phyloP scores from a whole-genome alignment of 1,140 invertebrate species.

The Sarcophaga bullata region DNA sequence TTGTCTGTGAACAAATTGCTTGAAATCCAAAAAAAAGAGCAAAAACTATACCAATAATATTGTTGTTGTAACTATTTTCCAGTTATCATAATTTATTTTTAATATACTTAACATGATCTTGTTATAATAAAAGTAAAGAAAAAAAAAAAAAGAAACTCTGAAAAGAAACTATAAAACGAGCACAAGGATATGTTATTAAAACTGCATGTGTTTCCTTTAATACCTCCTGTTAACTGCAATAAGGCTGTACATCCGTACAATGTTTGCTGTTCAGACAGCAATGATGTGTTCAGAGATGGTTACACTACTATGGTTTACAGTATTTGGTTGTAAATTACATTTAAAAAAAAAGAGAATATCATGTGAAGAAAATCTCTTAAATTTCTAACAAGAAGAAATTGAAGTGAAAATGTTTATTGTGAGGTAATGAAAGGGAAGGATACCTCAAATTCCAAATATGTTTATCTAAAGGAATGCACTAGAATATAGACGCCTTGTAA shows the following conservation, averaged over 20 bases:
- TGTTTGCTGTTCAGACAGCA: no score
- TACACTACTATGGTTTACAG: constrained; percentile 33
- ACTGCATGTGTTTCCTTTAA: no score
- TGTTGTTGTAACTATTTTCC: background rate
- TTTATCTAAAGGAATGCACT: no score
- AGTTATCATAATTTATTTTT: constrained; percentile 1
- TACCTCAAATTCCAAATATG: no score
- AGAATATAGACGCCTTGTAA: no score
- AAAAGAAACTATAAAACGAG: background rate
- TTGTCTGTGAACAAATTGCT: background rate
- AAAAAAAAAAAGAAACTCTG: no score
- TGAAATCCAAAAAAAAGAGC: background rate
- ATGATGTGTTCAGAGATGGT: no score
- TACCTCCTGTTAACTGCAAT: no score
- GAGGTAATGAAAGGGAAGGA: no score
- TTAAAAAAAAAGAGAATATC: constrained; percentile 19
- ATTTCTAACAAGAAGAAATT: no score
- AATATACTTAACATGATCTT: constrained; percentile 25
- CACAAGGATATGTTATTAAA: background rate
- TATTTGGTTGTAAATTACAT: constrained; percentile 36
- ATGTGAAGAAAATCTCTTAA: background rate
- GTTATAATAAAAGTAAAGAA: constrained; percentile 2
- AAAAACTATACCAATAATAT: background rate
- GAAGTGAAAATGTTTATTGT: no score
- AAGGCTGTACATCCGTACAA: no score